Evolutionary conservation across 2,888 invertebrate species (phyloP).

Genomic region (Euplexia lucipara): DNA sequence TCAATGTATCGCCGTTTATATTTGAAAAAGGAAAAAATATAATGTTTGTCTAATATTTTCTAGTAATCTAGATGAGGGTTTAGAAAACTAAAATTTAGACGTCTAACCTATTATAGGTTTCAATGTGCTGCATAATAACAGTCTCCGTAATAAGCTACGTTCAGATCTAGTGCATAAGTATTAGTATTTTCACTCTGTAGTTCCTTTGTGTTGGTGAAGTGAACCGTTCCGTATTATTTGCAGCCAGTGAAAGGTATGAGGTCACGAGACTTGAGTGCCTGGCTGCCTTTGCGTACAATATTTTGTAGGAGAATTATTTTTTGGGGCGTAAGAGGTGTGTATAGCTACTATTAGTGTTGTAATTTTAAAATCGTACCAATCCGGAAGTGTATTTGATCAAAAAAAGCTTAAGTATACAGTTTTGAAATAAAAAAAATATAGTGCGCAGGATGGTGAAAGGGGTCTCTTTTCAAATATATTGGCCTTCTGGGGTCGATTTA

Average conservation of each 20-base stretch:
- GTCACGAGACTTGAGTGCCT: slow-evolving; percentile 50
- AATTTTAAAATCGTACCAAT: too few species aligned
- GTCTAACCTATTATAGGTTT: background rate
- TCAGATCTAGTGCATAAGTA: slow-evolving; percentile 45
- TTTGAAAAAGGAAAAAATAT: too few species aligned
- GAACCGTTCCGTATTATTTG: slow-evolving; percentile 57
- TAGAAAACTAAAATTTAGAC: too few species aligned
- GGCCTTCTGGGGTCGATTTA: too few species aligned
- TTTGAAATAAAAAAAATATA: too few species aligned
- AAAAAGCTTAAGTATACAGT: too few species aligned
- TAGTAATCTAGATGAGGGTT: too few species aligned
- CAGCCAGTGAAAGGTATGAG: slow-evolving; percentile 65
- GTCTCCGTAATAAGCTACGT: slow-evolving; percentile 3
- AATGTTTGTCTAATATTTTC: too few species aligned
- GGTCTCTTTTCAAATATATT: too few species aligned
- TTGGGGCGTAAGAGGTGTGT: background rate
- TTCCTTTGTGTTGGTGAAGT: slow-evolving; percentile 60
- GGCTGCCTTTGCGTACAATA: slow-evolving; percentile 17
- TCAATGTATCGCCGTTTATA: too few species aligned
- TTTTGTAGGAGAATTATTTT: slow-evolving; percentile 5
- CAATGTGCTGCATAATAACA: slow-evolving; percentile 1
- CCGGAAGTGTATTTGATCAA: too few species aligned
- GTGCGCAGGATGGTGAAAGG: too few species aligned
- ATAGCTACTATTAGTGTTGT: background rate
- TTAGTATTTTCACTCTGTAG: slow-evolving; percentile 54